phyloP scores from a whole-genome alignment of 2,797 vertebrate genomes.

The Gadopsis marmoratus region DNA sequence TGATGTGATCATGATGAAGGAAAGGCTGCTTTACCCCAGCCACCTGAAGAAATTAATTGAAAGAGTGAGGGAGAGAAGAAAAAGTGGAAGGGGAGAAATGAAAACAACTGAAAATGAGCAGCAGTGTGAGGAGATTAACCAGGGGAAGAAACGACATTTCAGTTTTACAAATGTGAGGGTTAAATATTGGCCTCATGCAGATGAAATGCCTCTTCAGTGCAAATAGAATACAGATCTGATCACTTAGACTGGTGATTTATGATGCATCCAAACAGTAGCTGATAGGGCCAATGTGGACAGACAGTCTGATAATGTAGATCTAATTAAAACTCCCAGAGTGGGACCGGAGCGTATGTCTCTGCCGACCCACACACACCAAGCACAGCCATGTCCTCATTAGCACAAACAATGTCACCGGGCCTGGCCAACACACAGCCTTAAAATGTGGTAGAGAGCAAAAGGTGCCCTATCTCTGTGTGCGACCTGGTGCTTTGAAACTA shows the following conservation, averaged over 20 bases:
- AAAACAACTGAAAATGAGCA: conserved; percentile 43
- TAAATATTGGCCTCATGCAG: neutral
- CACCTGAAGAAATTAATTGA: conserved; percentile 42
- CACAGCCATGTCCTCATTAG: conserved; percentile 77
- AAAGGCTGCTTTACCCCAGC: conserved; percentile 53
- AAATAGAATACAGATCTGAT: conserved; percentile 30
- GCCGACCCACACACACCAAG: conserved; percentile 69
- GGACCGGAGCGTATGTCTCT: conserved; percentile 70
- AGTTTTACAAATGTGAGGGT: neutral
- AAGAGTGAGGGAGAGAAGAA: conserved; percentile 45
- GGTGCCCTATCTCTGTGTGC: conserved; percentile 35
- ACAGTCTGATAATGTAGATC: conserved; percentile 75
- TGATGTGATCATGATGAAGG: conserved; percentile 82
- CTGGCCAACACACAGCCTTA: conserved; percentile 41
- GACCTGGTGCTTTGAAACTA: conserved; percentile 36
- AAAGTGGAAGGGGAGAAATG: conserved; percentile 13
- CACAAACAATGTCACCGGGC: conserved; percentile 68
- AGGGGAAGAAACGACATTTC: conserved; percentile 7
- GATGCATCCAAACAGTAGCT: conserved; percentile 57
- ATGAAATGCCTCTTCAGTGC: conserved; percentile 7
- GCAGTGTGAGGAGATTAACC: conserved; percentile 37
- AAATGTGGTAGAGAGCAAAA: conserved; percentile 42
- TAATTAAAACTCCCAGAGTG: conserved; percentile 83
- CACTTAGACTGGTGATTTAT: conserved; percentile 64
- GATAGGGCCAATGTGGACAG: conserved; percentile 71